phyloP scores from a whole-genome alignment of 2,113 vertebrate species.

The Accipiter virgatus region DNA sequence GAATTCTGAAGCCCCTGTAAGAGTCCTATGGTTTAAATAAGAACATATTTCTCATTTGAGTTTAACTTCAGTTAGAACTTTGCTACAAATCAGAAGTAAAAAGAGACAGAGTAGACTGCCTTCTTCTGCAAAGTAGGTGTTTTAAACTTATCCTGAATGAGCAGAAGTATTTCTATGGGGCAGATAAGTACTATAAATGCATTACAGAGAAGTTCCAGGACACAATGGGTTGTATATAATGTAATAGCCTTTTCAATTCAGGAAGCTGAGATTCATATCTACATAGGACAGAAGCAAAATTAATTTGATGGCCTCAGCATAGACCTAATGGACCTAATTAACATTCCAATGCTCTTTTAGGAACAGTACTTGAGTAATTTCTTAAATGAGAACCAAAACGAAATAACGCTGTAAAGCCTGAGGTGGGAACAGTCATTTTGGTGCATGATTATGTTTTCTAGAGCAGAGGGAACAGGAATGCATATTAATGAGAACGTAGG shows the following conservation, averaged over 20 bases:
- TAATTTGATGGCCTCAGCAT: conserved; percentile 19
- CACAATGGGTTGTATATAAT: not conserved
- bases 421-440: conserved; percentile 19
- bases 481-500: conserved; percentile 3
- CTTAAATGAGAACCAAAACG: not conserved
- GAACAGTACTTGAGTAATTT: conserved; percentile 32
- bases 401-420: conserved; percentile 24
- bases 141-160: not conserved
- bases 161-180: not conserved
- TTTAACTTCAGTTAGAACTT: not conserved
- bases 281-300: conserved; percentile 1
- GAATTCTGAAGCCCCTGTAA: not conserved
- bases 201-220: not conserved
- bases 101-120: not conserved
- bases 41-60: not conserved
- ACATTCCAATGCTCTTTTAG: conserved; percentile 27
- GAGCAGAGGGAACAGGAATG: not conserved
- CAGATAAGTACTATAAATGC: not conserved
- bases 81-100: not conserved
- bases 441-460: conserved; percentile 8
- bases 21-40: not conserved
- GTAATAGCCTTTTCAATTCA: not conserved
- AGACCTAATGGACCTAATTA: conserved; percentile 39
- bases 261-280: conserved; percentile 8
- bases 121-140: not conserved